Base-by-base conservation (phyloP, 2,113 vertebrate genomes). In the Myotis brandtii region DNA sequence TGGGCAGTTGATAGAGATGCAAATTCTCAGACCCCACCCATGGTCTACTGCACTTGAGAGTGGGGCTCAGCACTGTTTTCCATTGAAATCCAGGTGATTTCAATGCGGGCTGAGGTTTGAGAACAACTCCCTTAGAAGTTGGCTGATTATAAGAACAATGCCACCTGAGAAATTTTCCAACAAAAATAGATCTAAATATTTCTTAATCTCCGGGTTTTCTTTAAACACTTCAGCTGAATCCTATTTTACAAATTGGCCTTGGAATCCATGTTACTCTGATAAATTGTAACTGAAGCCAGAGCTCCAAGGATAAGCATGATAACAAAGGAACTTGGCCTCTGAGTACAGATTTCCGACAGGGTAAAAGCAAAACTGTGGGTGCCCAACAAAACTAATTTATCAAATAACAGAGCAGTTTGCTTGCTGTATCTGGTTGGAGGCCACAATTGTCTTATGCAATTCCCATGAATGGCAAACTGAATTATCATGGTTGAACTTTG, bases 391-490 rank as follows among this genome's bases (percentile, higher is more conserved):
- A 87, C 64, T 2, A 91, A 92, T 95, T 76, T 95, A 93, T 95
- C 94, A 96, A 95, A 85, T 92, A 83, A 56, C 89, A 96, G 89
- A 95, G 83, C 91, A 93, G 21, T 46, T 72, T 97, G 10, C 84
- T 96, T 96, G 96, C 93, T 91, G 30, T 97, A 73, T 91, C 97
- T 97, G 93, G 95, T 86, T 95, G 95, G 80, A 96, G 54, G 80
- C 96, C 75, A 95, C 89, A 94, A 92, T 97, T 94, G 95, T 81
- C 87, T 97, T 96, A 96, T 96, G 96, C 94, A 96, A 66, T 82
- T 54, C 52, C 97, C 73, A 89, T 83, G 64, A 96, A 96, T 80
- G 75, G 59, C 79, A 95, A 90, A 70, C 48, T 89, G 95, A 96
- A 95, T 96, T 93, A 97, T 93, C 96, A 52, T 87, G 40, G 20